Conservation (phyloP, 1,140 invertebrate species). For the Drosophila yakuba region DNA sequence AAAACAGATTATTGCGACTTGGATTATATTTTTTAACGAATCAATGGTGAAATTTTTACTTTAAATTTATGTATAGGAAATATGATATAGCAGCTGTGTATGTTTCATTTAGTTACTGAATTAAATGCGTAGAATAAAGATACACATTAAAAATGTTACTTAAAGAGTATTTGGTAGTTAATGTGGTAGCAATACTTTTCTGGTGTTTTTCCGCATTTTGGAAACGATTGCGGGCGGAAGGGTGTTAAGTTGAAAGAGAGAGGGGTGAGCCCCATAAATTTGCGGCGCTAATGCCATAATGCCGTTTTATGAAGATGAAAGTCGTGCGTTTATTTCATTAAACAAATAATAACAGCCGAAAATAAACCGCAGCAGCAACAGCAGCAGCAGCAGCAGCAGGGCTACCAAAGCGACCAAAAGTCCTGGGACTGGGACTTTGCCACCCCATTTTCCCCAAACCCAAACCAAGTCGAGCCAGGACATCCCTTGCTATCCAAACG, state of each 20-base stretch:
- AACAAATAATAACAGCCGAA: constrained; percentile 82
- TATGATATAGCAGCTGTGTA: no score
- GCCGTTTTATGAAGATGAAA: constrained; percentile 83
- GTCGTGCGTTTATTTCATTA: constrained; percentile 83
- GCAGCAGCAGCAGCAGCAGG: constrained; percentile 47
- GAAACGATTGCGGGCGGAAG: constrained; percentile 3
- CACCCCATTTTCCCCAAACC: background rate
- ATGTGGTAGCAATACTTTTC: background rate
- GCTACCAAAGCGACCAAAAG: no score
- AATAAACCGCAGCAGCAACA: constrained; percentile 70
- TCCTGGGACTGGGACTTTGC: background rate
- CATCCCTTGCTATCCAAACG: constrained; percentile 27
- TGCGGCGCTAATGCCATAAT: constrained; percentile 79
- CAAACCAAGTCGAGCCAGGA: constrained; percentile 1
- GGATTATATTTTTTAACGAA: no score
- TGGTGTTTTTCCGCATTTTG: constrained; percentile 20
- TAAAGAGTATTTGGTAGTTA: constrained; percentile 11
- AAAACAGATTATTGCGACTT: no score
- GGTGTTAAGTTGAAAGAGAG: constrained; percentile 20
- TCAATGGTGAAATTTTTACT: no score
- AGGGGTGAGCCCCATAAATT: constrained; percentile 67
- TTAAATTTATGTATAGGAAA: no score
- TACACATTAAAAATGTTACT: no score
- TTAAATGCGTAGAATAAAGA: no score
- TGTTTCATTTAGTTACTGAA: no score